A percentile compares a stretch with the other conserved stretches of the same genome.
Evolutionary conservation across 2,888 invertebrate genomes (phyloP).

Genomic region (Parascotia fuliginaria): DNA sequence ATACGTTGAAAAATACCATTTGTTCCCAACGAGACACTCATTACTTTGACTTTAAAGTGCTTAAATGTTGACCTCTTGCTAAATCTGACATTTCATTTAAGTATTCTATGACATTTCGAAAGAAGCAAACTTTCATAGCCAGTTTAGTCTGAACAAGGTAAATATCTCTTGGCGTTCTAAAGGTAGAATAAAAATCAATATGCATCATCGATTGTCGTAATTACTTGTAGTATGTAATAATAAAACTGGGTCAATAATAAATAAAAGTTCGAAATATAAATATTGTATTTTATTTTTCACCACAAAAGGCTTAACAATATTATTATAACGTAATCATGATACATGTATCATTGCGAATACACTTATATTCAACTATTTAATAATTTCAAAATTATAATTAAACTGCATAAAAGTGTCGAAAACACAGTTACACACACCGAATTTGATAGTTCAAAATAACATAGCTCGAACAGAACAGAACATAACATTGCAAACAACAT

Average conservation of each 20-base stretch:
- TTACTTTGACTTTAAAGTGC: too few species aligned
- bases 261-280: constrained; percentile 30
- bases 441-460: background rate
- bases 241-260: constrained; percentile 33
- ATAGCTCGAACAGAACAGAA: too few species aligned
- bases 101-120: too few species aligned
- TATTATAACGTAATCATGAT: constrained; percentile 17
- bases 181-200: background rate
- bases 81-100: too few species aligned
- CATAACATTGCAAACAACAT: too few species aligned
- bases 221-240: constrained; percentile 21
- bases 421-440: background rate
- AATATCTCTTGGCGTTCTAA: too few species aligned
- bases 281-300: constrained; percentile 41
- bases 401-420: background rate
- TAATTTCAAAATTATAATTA: constrained; percentile 10
- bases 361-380: constrained; percentile 18
- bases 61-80: too few species aligned
- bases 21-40: too few species aligned
- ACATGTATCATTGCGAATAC: constrained; percentile 5
- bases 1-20: too few species aligned
- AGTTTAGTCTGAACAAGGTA: too few species aligned
- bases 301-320: constrained; percentile 33
- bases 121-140: too few species aligned
- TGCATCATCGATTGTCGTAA: constrained; percentile 8